A percentile compares a stretch with the other conserved stretches of the same genome.
Conservation (phyloP, 2,888 invertebrate species). For the Danaus chrysippus region DNA sequence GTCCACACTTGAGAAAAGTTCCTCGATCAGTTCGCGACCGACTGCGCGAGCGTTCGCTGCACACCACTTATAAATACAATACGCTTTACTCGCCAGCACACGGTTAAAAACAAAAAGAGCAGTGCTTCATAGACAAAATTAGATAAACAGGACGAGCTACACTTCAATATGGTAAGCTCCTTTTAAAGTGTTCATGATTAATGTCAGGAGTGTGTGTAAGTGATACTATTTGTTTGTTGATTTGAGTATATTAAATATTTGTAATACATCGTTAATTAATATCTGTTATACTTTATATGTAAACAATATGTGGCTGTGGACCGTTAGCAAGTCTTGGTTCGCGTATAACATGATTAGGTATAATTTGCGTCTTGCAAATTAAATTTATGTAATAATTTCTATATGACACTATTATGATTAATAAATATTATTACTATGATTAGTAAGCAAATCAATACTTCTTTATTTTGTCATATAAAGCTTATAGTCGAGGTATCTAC, state of each 20-base stretch:
- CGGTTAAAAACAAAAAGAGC: conserved; percentile 47
- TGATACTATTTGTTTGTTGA: no score
- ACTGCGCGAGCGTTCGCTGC: conserved; percentile 55
- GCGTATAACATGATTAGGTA: neutral
- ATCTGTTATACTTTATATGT: neutral
- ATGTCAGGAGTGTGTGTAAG: neutral
- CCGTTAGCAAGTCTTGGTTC: neutral
- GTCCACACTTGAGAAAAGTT: conserved; percentile 45
- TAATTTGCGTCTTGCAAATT: no score
- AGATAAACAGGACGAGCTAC: conserved; percentile 61
- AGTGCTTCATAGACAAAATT: conserved; percentile 65
- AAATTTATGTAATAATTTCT: no score
- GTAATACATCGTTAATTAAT: neutral
- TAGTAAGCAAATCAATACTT: no score
- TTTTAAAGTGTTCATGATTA: neutral
- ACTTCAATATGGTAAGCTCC: conserved; percentile 55
- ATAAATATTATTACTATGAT: no score
- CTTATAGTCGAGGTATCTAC: no score
- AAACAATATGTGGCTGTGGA: neutral
- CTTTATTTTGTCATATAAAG: no score
- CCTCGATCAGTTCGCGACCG: conserved; percentile 59
- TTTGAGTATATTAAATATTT: neutral
- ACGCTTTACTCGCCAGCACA: conserved; percentile 34
- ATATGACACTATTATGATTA: no score
- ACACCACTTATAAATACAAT: conserved; percentile 40